Base-by-base conservation (phyloP, 1,140 invertebrate genomes). In the Cyclargus thomasi region DNA sequence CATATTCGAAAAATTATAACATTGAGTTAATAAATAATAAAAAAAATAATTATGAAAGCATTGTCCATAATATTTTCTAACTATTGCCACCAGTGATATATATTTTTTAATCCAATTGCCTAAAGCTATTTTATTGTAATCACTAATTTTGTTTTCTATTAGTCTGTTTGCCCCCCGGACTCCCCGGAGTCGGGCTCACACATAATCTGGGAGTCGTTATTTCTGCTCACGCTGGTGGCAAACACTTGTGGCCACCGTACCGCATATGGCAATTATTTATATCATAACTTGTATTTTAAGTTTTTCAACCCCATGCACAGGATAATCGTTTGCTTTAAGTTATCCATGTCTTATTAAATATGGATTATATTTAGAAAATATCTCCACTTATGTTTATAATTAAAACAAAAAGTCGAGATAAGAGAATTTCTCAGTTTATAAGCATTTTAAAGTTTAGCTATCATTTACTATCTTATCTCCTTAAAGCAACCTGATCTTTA, bases 211-310 rank as follows among this genome's bases (percentile, higher is more conserved):
- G 65, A 35, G 62, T 74, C 74, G 83, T 87, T 87, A 87, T 87
- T 83, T 85, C 73, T 80, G 79, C 71, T 74, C 85, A 81, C 80
- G 69, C 77, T 80, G 83, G 78, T 81, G 82, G 83, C 80, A 82
- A 85, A 88, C 83, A 82, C 73, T 77, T 80, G 81, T 85, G 79
- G 82, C 85, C 82, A 86, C 55, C 55, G 20, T 83, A 86, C 55
- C 55, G 20, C 55, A 59, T 59, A 59, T 67, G 67, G 23, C 29
- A 55, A 63, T 68, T 53, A 68, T 64, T 68, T 53, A 64, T 63
- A 63, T 53, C 63, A 53, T 23, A 29, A 64, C 35, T 57, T 63
- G 6, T 53, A 68, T 53, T 35, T 63, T 21, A 47, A 11, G 29
- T 29, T 47, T 47, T 47, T 47, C 39, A 47, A 47, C 39, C 39